These are phyloP conservation scores for Smutsia temminckii DNA, from an alignment of 2,797 vertebrate genomes.

Conservation along the genomic window DNA sequence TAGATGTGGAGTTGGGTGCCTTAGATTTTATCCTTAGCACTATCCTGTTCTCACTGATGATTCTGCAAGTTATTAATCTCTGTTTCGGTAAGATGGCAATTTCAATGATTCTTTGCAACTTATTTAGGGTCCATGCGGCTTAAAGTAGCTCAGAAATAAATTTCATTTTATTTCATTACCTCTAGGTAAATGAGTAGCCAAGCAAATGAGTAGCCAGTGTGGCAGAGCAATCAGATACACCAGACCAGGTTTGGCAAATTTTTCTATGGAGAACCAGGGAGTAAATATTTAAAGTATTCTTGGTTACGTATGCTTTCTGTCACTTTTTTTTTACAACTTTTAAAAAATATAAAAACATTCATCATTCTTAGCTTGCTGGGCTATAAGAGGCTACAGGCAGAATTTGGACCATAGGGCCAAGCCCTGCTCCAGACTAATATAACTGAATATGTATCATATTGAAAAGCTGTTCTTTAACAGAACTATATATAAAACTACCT, in stretches of 20 bases:
- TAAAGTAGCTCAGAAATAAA: not conserved
- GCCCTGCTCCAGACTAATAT: not conserved
- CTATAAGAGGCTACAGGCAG: not conserved
- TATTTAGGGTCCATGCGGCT: not conserved
- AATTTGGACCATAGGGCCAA: not conserved
- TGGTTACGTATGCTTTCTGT: conserved; percentile 23
- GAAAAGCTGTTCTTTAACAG: not conserved
- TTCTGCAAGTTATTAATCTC: conserved; percentile 37
- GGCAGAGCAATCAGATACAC: not conserved
- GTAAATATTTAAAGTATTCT: conserved; percentile 48
- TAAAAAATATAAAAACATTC: not conserved
- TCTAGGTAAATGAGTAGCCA: conserved; percentile 22
- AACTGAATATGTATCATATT: not conserved
- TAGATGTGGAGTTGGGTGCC: not conserved
- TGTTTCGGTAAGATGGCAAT: conserved; percentile 28
- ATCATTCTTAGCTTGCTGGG: not conserved
- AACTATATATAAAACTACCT: not conserved
- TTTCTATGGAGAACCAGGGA: conserved; percentile 35
- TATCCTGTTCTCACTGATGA: conserved; percentile 29
- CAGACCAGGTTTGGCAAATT: conserved; percentile 5
- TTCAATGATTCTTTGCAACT: conserved; percentile 29
- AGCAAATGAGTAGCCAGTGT: conserved; percentile 15
- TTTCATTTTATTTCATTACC: conserved; percentile 33
- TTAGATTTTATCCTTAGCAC: conserved; percentile 36
- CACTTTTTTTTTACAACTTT: not conserved